phyloP scores from a whole-genome alignment of 2,888 invertebrate genomes.

The Dasysyrphus tricinctus region DNA sequence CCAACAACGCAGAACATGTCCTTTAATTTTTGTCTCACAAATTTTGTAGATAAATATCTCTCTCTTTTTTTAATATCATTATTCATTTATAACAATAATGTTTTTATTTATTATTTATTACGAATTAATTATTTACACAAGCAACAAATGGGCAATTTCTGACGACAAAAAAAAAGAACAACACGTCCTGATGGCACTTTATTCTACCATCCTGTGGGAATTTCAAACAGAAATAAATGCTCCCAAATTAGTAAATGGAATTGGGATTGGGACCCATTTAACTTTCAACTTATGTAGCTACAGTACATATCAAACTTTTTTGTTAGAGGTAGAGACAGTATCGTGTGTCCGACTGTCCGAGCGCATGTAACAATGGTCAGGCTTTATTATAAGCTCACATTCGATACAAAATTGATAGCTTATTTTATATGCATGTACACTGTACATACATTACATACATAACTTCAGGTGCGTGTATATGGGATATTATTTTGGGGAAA shows the following conservation, averaged over 20 bases:
- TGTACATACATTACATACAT: too few species aligned
- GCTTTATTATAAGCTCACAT: not conserved
- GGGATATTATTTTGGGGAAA: too few species aligned
- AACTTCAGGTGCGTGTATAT: not conserved
- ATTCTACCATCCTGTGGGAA: not conserved
- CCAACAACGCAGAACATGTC: constrained; percentile 1
- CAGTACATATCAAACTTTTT: constrained; percentile 1
- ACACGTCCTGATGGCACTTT: not conserved
- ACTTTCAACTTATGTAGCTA: not conserved
- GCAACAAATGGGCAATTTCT: constrained; percentile 46
- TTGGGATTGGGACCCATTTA: not conserved
- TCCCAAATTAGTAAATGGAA: not conserved
- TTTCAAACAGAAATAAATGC: constrained; percentile 10
- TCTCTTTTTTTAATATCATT: constrained; percentile 38
- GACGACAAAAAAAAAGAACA: not conserved
- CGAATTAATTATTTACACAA: constrained; percentile 61
- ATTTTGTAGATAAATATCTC: not conserved
- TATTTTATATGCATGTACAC: not conserved
- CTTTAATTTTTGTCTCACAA: not conserved
- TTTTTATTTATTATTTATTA: constrained; percentile 45
- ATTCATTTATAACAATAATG: constrained; percentile 44
- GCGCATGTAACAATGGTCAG: not conserved
- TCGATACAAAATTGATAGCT: constrained; percentile 29
- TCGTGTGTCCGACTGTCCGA: not conserved
- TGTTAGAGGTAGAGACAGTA: constrained; percentile 8